Conservation (phyloP, 2,113 vertebrate species). For the Hucho hucho region DNA sequence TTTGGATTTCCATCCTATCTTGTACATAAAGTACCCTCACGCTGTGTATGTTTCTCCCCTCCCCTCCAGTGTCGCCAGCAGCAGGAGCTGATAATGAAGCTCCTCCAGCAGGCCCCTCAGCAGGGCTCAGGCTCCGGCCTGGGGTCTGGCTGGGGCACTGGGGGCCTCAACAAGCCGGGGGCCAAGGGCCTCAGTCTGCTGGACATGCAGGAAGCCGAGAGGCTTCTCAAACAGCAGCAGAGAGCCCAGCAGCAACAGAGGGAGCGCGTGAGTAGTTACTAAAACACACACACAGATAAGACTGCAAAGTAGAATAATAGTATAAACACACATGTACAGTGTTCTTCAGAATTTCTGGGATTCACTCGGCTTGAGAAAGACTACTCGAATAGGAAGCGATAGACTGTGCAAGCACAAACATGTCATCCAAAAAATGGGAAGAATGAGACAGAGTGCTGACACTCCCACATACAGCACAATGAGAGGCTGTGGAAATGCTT, state of each 20-base stretch:
- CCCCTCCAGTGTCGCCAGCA: conserved; percentile 62
- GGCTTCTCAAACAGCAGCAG: conserved; percentile 75
- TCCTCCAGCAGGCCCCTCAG: conserved; percentile 75
- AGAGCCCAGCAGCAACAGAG: conserved; percentile 78
- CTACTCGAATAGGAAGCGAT: too few species aligned
- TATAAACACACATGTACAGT: too few species aligned
- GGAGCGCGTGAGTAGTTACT: conserved; percentile 57
- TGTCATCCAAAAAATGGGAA: too few species aligned
- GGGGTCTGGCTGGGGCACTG: conserved; percentile 75
- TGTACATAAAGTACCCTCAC: not conserved
- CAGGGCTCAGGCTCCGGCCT: conserved; percentile 69
- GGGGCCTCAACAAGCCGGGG: conserved; percentile 75
- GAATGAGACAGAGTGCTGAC: too few species aligned
- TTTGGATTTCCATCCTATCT: not conserved
- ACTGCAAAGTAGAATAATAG: too few species aligned
- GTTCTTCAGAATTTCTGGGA: too few species aligned
- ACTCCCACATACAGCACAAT: too few species aligned
- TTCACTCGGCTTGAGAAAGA: too few species aligned
- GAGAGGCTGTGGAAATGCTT: too few species aligned
- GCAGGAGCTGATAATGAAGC: conserved; percentile 69
- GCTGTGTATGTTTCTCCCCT: not conserved
- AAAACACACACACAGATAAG: too few species aligned
- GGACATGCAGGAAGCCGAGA: conserved; percentile 82
- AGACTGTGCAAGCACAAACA: too few species aligned
- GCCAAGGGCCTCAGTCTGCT: conserved; percentile 78